These are phyloP conservation scores for Falcunculus frontatus DNA, from an alignment of 2,113 vertebrate species.

Conservation along the genomic window DNA sequence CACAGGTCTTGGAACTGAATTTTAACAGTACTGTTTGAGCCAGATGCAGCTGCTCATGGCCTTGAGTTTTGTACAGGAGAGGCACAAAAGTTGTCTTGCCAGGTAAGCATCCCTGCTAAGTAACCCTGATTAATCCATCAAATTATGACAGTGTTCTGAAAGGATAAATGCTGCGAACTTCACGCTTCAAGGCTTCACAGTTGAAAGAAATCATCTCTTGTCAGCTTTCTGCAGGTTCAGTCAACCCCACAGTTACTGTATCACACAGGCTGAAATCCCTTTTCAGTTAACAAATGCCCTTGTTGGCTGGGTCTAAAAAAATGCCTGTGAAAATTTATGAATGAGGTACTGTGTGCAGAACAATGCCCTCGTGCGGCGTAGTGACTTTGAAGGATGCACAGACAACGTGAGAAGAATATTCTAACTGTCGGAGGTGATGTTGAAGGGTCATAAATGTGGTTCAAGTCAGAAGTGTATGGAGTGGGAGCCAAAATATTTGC, in stretches of 20 bases:
- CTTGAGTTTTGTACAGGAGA: background rate
- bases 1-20: background rate
- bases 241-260: background rate
- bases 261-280: background rate
- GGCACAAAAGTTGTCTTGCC: background rate
- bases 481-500: background rate
- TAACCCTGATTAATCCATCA: constrained; percentile 52
- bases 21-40: background rate
- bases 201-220: constrained; percentile 30
- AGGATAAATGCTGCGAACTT: background rate
- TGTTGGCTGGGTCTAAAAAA: background rate
- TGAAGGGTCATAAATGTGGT: background rate
- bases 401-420: background rate
- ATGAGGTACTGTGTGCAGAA: background rate
- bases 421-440: background rate
- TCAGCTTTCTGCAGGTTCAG: constrained; percentile 14
- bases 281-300: background rate
- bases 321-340: background rate
- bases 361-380: fast-evolving
- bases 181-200: constrained; percentile 24
- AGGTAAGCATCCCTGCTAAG: constrained; percentile 17
- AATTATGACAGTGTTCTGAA: constrained; percentile 28
- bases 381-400: background rate
- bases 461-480: background rate
- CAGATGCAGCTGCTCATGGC: background rate